Base-by-base conservation (phyloP, 2,888 invertebrate genomes). In the Stratiomys singularior region DNA sequence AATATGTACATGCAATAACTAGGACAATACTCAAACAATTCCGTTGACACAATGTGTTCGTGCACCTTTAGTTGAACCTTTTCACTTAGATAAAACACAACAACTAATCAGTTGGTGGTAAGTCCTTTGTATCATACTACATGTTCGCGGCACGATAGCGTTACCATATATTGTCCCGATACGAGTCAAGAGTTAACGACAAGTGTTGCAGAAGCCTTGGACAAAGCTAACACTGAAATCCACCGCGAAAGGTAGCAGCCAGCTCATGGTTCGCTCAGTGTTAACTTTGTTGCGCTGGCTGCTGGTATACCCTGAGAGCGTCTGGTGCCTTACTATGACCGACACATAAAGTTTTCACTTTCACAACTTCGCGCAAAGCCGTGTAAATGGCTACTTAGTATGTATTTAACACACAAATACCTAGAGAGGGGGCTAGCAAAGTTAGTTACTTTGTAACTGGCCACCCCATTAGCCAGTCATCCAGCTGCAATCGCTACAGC, bases 281-380 rank as follows among this genome's bases (percentile, higher is more conserved):
- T 3, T 37, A 23, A 28, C 47, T 4, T 46, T 60, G 69, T 76
- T 60, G 76, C 30, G 69, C 37, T 37, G 37, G 37, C 9, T 37
- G 37, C 37, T 9, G 9, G 37, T 9, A 63, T 76, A 76, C 64
- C 58, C 60, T 44, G 76, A 71, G 28, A 64, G 80, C 25, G 46
- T 23, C 30, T 30, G 44, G 25, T 18, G 25, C 66, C 69, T 69
- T 79, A 63, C 30, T 79, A 74, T 79, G 76, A 80, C 80, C 79
- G 79, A 78, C 76, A 76, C 63, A 72, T 56, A 74, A 80, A 78
- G 78, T 79, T 80, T 80, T 80, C 80, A 80, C 78, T 80, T 80
- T 80, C 79, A 69, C 69, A 69, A 78, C 64, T 79, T 79, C 78
- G 72, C 74, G 37, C 52, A 7, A 56, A 37, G 23, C 46, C 69